Conservation (phyloP, 1,140 invertebrate genomes). For the Macrobrachium rosenbergii region DNA sequence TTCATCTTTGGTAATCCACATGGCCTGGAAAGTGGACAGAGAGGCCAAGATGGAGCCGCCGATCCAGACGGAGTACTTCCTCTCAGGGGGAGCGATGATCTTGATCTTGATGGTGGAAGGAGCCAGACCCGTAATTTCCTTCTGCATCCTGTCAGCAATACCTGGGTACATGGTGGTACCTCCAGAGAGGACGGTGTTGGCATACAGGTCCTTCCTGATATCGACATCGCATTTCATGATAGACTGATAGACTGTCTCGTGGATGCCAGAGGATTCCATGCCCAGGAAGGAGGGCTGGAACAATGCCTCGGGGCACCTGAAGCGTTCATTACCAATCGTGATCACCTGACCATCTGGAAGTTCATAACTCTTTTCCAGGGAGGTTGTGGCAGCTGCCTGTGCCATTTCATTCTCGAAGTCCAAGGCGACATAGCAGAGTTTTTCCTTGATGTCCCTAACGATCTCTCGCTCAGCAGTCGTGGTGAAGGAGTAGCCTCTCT, state of each 20-base stretch:
- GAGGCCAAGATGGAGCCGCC: slow-evolving; percentile 46
- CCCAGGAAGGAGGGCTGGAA: slow-evolving; percentile 80
- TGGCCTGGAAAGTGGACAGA: slow-evolving; percentile 43
- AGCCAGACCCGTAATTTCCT: slow-evolving; percentile 79
- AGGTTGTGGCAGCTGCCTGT: slow-evolving; percentile 32
- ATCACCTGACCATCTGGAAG: slow-evolving; percentile 72
- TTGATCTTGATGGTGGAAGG: slow-evolving; percentile 73
- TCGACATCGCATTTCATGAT: slow-evolving; percentile 76
- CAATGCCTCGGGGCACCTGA: not conserved
- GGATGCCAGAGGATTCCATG: slow-evolving; percentile 86
- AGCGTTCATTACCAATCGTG: slow-evolving; percentile 73
- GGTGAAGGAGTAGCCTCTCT: slow-evolving; percentile 51
- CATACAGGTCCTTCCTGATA: slow-evolving; percentile 84
- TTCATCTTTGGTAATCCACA: slow-evolving; percentile 42
- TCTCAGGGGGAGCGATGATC: slow-evolving; percentile 45
- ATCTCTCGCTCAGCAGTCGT: slow-evolving; percentile 51
- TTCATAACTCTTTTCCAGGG: slow-evolving; percentile 71
- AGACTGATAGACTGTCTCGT: slow-evolving; percentile 82
- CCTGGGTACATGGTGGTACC: slow-evolving; percentile 78
- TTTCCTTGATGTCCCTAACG: slow-evolving; percentile 46
- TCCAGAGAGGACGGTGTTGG: slow-evolving; percentile 78
- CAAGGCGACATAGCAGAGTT: slow-evolving; percentile 46
- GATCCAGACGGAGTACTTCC: slow-evolving; percentile 50
- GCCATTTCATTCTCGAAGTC: slow-evolving; percentile 53
- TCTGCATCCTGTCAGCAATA: slow-evolving; percentile 75